Conservation (phyloP, 1,140 invertebrate genomes). For the Trissolcus basalis region DNA sequence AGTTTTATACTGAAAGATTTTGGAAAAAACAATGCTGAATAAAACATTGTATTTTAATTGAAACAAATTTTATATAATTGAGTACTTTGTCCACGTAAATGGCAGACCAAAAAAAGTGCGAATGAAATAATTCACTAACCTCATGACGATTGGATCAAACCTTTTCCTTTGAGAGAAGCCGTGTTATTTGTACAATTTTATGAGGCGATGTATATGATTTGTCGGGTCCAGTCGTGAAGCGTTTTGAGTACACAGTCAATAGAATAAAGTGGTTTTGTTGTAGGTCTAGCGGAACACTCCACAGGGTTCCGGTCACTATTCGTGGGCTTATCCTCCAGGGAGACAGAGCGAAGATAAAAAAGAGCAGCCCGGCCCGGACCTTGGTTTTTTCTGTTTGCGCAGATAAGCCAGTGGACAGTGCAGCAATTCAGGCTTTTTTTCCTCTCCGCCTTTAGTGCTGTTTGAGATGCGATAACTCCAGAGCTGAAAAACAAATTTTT, state of each 20-base stretch:
- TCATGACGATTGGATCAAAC: no score
- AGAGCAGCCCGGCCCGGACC: constrained; percentile 50
- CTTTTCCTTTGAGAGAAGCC: constrained; percentile 8
- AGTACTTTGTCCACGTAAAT: no score
- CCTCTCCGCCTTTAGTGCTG: constrained; percentile 57
- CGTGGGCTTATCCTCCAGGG: constrained; percentile 45
- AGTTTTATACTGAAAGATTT: no score
- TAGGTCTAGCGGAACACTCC: constrained; percentile 35
- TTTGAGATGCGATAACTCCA: constrained; percentile 64
- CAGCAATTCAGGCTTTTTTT: constrained; percentile 67
- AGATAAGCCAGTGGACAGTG: constrained; percentile 74
- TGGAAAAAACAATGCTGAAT: no score
- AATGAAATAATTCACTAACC: no score
- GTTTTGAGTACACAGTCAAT: constrained; percentile 51
- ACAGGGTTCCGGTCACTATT: constrained; percentile 56
- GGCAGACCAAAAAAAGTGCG: no score
- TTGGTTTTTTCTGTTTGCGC: constrained; percentile 68
- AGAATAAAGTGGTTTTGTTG: constrained; percentile 56
- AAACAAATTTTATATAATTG: no score
- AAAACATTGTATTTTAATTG: no score
- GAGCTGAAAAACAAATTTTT: constrained; percentile 4
- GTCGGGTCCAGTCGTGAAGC: constrained; percentile 43
- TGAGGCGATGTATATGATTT: constrained; percentile 41
- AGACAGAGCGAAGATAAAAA: constrained; percentile 53
- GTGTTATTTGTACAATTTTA: constrained; percentile 44